Percentiles rank a stretch among this genome's conserved stretches.
Conservation (phyloP, 2,797 vertebrate genomes). For the Halcyon chelicuti region DNA sequence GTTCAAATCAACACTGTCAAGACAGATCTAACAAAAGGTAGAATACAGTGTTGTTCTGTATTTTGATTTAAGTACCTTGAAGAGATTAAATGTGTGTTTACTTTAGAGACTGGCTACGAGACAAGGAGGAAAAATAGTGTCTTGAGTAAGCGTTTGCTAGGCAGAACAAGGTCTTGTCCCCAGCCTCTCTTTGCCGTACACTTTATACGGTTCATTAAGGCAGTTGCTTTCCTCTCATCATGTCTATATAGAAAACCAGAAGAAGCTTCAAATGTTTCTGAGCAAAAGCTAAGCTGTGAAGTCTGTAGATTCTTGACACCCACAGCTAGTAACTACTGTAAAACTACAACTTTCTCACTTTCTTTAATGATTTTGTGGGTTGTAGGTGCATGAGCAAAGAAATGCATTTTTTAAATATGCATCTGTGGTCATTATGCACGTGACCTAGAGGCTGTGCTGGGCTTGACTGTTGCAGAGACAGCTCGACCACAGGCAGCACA, state of each 20-base stretch:
- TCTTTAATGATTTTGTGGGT: background rate
- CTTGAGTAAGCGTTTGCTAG: background rate
- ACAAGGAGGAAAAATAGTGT: background rate
- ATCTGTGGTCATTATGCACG: accelerated
- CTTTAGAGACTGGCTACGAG: background rate
- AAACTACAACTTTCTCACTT: background rate
- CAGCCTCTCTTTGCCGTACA: background rate
- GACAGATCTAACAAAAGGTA: background rate
- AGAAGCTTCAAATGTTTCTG: background rate
- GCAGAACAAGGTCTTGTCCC: background rate
- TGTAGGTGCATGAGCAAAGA: background rate
- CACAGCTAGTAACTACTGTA: background rate
- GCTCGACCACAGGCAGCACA: background rate
- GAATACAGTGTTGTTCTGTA: background rate
- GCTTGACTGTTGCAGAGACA: background rate
- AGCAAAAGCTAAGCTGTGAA: background rate
- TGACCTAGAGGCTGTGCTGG: background rate
- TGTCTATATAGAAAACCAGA: background rate
- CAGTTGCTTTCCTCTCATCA: background rate
- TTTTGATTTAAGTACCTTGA: background rate
- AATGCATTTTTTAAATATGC: background rate
- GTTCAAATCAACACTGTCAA: background rate
- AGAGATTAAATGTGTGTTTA: background rate
- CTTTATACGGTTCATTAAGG: background rate
- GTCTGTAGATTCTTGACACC: background rate